Evolutionary conservation across 1,140 invertebrate genomes (phyloP).

Genomic region (Cyclargus thomasi): DNA sequence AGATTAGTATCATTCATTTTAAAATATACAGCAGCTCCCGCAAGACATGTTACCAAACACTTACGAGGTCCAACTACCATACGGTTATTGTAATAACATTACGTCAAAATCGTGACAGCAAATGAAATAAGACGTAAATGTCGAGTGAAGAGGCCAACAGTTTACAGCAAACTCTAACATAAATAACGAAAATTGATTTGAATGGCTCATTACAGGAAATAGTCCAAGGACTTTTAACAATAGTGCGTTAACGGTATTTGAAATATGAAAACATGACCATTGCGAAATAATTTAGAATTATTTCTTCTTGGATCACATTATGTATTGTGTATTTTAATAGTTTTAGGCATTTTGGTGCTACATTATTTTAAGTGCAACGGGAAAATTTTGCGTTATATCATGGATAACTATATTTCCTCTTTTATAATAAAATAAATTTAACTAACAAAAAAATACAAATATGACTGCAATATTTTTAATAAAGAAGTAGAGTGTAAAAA

Average conservation of each 20-base stretch:
- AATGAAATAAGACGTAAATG: not conserved
- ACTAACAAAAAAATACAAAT: too few species aligned
- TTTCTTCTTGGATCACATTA: not conserved
- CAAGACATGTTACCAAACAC: slow-evolving; percentile 5
- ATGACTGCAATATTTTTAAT: too few species aligned
- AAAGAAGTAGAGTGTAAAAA: too few species aligned
- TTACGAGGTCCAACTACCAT: slow-evolving; percentile 24
- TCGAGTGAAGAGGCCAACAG: slow-evolving; percentile 19
- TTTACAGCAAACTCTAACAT: slow-evolving; percentile 32
- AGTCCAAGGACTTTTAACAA: slow-evolving; percentile 59
- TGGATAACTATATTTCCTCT: too few species aligned
- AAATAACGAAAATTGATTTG: slow-evolving; percentile 16
- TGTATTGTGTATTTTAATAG: not conserved
- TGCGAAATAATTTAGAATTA: not conserved
- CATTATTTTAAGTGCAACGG: not conserved
- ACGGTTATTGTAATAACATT: slow-evolving; percentile 31
- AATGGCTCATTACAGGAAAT: slow-evolving; percentile 36
- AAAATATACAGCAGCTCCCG: not conserved
- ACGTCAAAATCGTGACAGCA: slow-evolving; percentile 50
- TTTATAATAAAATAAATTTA: too few species aligned
- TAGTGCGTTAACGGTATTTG: slow-evolving; percentile 53
- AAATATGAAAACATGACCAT: slow-evolving; percentile 34
- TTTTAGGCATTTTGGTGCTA: not conserved
- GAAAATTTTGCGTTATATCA: too few species aligned
- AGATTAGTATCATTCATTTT: not conserved